These are phyloP conservation scores for Setophaga kirtlandii DNA, from an alignment of 2,113 vertebrate species.

Conservation along the genomic window DNA sequence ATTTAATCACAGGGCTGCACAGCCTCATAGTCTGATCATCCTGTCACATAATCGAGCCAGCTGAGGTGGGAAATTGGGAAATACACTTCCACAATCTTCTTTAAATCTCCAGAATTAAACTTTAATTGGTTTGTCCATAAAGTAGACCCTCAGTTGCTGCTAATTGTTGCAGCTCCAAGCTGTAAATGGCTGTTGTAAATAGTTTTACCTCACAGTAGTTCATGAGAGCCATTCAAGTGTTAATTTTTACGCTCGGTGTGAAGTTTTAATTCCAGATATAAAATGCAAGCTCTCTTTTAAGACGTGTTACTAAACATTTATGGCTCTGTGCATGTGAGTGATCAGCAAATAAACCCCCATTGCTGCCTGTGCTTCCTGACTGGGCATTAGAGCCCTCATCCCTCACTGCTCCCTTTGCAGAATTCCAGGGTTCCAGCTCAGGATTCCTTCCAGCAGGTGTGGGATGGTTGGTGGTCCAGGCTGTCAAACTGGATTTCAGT, in stretches of 20 bases:
- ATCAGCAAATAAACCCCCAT: conserved; percentile 30
- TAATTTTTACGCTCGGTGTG: neutral
- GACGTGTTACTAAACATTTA: conserved; percentile 47
- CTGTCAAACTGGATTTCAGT: neutral
- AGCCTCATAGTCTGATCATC: neutral
- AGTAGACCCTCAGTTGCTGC: neutral
- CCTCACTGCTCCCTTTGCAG: neutral
- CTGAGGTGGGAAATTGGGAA: neutral
- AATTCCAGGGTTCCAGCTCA: neutral
- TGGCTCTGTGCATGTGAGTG: neutral
- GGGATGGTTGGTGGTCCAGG: neutral
- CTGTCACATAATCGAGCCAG: neutral
- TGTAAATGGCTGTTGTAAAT: neutral
- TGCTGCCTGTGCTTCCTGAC: neutral
- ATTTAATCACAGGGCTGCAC: neutral
- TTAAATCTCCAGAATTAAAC: neutral
- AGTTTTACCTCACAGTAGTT: neutral
- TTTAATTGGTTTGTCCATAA: neutral
- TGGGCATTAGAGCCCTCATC: conserved; percentile 13
- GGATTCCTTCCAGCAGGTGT: neutral
- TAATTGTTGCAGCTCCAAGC: neutral
- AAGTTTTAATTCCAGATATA: neutral
- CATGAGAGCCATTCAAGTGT: neutral
- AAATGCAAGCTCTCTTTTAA: conserved; percentile 17
- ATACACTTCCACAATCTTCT: neutral